phyloP scores from a whole-genome alignment of 2,797 vertebrate species.

The Pteronotus mesoamericanus region DNA sequence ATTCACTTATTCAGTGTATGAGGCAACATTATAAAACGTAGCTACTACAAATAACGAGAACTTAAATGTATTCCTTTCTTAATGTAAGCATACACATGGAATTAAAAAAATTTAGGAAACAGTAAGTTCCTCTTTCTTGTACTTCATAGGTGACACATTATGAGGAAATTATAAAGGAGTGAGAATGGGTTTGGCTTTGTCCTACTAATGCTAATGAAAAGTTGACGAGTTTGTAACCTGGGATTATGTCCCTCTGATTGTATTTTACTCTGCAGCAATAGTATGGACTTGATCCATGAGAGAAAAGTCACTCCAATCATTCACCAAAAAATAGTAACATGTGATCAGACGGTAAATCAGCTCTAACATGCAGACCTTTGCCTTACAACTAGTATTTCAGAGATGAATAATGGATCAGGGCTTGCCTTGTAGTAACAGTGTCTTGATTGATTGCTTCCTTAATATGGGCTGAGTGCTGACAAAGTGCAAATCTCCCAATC shows the following conservation, averaged over 20 bases:
- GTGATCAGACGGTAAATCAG: neutral
- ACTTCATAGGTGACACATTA: neutral
- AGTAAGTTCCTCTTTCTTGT: neutral
- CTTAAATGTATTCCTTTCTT: neutral
- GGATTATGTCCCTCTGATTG: neutral
- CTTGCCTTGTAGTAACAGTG: conserved; percentile 29
- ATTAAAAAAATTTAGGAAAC: neutral
- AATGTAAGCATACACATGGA: neutral
- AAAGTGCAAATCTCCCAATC: conserved; percentile 52
- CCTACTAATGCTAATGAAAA: neutral
- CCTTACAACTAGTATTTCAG: neutral
- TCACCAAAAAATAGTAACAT: neutral
- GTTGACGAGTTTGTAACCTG: neutral
- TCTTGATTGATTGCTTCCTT: conserved; percentile 62
- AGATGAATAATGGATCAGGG: conserved; percentile 64
- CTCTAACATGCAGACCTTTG: neutral
- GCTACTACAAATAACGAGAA: neutral
- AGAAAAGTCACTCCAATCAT: neutral
- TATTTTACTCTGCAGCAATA: neutral
- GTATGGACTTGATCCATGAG: neutral
- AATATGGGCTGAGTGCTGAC: conserved; percentile 49
- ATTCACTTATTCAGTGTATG: neutral
- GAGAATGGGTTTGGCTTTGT: neutral
- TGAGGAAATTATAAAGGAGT: neutral
- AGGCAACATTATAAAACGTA: neutral